Conservation (phyloP, 2,797 vertebrate genomes). For the Crenuchus spilurus region DNA sequence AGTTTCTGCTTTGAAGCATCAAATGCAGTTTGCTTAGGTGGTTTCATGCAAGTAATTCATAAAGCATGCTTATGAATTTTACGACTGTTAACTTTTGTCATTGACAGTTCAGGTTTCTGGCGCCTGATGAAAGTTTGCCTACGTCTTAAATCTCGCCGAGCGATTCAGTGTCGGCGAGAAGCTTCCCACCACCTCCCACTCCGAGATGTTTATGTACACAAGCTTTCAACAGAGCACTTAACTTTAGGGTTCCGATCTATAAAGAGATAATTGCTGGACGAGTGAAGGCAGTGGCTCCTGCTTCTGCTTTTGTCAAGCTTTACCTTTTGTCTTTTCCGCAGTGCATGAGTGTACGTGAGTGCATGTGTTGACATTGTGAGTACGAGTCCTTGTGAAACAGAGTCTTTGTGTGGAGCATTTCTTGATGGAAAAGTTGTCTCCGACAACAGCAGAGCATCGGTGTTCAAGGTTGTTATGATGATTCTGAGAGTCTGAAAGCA, state of each 20-base stretch:
- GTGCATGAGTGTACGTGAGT: constrained; percentile 55
- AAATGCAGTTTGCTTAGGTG: neutral
- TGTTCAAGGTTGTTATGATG: constrained; percentile 65
- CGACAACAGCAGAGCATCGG: constrained; percentile 72
- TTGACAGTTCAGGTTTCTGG: constrained; percentile 20
- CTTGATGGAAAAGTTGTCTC: constrained; percentile 71
- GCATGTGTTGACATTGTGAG: constrained; percentile 58
- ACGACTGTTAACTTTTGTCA: constrained; percentile 28
- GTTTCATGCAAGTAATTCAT: constrained; percentile 18
- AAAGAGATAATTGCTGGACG: constrained; percentile 78
- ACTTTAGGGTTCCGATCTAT: constrained; percentile 74
- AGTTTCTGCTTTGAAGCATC: neutral
- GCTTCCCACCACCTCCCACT: constrained; percentile 66
- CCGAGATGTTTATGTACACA: constrained; percentile 77
- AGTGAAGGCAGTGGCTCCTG: constrained; percentile 70
- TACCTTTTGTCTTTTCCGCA: constrained; percentile 67
- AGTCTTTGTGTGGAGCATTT: constrained; percentile 47
- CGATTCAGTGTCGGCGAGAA: constrained; percentile 72
- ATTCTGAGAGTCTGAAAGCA: no score
- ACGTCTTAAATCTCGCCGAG: constrained; percentile 55
- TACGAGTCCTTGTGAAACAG: constrained; percentile 61
- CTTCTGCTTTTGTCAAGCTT: constrained; percentile 74
- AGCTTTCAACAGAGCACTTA: constrained; percentile 83
- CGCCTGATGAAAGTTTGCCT: constrained; percentile 42
- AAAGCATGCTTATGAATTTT: constrained; percentile 6